These are phyloP conservation scores for Pseudonaja textilis DNA, from an alignment of 2,113 vertebrate genomes.

Conservation along the genomic window DNA sequence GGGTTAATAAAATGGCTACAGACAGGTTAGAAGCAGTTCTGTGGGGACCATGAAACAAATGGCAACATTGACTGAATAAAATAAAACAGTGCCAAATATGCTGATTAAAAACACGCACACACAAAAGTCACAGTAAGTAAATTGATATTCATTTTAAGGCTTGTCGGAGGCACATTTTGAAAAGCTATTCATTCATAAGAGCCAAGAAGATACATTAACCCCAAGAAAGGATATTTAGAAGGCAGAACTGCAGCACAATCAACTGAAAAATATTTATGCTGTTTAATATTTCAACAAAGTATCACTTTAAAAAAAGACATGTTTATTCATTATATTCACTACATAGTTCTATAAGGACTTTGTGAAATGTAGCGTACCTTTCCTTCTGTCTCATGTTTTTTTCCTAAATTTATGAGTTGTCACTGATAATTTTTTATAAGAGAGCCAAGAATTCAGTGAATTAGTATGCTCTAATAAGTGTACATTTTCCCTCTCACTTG, in stretches of 20 bases:
- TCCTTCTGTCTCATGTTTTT: constrained; percentile 8
- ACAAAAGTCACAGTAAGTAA: constrained; percentile 39
- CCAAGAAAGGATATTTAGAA: neutral
- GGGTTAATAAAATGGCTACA: constrained; percentile 26
- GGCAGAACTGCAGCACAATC: constrained; percentile 27
- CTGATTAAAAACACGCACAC: constrained; percentile 4
- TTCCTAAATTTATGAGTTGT: constrained; percentile 19
- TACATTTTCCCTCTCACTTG: neutral
- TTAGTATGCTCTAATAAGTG: neutral
- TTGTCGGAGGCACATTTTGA: constrained; percentile 38
- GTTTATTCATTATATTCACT: neutral
- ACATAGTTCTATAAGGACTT: neutral
- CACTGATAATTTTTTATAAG: neutral
- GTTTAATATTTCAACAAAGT: constrained; percentile 20
- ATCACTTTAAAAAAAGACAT: neutral
- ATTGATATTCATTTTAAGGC: constrained; percentile 44
- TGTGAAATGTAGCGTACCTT: constrained; percentile 12
- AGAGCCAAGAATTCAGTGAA: neutral
- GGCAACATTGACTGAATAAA: constrained; percentile 34
- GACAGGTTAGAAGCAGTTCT: constrained; percentile 38
- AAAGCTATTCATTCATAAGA: constrained; percentile 50
- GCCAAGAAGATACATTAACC: constrained; percentile 21
- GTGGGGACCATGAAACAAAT: constrained; percentile 35
- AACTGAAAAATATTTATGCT: constrained; percentile 21
- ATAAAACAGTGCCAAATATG: constrained; percentile 41